These are phyloP conservation scores for Chloroceryle amazona DNA, from an alignment of 2,797 vertebrate genomes.

Conservation along the genomic window DNA sequence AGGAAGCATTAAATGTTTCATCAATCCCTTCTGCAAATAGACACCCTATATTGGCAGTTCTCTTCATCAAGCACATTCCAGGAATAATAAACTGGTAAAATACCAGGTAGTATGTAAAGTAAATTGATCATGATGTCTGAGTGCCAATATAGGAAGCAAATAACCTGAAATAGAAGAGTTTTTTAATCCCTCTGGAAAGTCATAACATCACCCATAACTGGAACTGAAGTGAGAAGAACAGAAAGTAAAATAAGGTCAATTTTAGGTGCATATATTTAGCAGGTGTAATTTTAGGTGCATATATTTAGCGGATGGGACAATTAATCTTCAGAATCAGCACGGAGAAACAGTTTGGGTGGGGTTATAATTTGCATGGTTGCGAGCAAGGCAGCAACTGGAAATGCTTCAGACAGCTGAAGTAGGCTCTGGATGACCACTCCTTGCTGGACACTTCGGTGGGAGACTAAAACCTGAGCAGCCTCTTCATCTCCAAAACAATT, in stretches of 20 bases:
- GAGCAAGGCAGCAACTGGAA: neutral
- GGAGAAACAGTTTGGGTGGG: neutral
- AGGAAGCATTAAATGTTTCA: neutral
- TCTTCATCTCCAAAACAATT: neutral
- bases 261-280: neutral
- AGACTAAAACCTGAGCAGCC: neutral
- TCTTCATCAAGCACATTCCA: slow-evolving; percentile 13
- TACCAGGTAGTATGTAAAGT: slow-evolving; percentile 11
- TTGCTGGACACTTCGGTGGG: neutral
- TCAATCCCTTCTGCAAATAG: slow-evolving; percentile 18
- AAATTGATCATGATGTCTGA: slow-evolving; percentile 18
- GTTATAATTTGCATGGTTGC: neutral
- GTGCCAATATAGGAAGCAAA: neutral
- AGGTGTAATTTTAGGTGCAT: neutral
- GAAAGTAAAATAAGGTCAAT: neutral
- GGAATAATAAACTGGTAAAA: slow-evolving; percentile 46
- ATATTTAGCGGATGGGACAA: neutral
- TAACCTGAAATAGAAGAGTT: neutral
- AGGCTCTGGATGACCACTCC: neutral
- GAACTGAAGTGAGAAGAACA: neutral
- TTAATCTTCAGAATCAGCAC: neutral
- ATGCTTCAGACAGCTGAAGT: neutral
- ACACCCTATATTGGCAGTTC: neutral
- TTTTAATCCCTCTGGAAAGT: slow-evolving; percentile 9
- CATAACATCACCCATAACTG: neutral